Evolutionary conservation across 2,888 invertebrate species (phyloP).

Genomic region (Caenorhabditis becei): DNA sequence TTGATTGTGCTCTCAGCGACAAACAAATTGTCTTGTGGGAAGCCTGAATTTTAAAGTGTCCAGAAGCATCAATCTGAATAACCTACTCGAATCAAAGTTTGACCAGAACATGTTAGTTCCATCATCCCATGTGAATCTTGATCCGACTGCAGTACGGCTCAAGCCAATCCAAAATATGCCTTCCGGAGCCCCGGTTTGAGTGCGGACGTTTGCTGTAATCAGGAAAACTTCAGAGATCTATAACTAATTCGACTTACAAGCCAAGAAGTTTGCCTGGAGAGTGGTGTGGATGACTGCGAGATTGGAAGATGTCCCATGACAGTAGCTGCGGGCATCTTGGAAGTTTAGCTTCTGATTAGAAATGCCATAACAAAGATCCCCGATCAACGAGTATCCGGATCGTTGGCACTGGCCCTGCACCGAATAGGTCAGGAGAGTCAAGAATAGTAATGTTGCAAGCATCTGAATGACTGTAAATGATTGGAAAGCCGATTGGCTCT

Average conservation of each 20-base stretch:
- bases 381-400: slow-evolving; percentile 23
- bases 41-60: not conserved
- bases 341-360: slow-evolving; percentile 7
- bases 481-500: not conserved
- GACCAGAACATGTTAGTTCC: slow-evolving; percentile 51
- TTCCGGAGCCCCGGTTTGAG: slow-evolving; percentile 18
- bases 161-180: slow-evolving; percentile 39
- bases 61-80: not conserved
- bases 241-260: slow-evolving; percentile 28
- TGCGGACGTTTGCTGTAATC: slow-evolving; percentile 21
- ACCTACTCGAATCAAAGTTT: slow-evolving; percentile 38
- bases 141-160: slow-evolving; percentile 18
- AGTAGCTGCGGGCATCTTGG: not conserved
- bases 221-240: not conserved
- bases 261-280: slow-evolving; percentile 29
- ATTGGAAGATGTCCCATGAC: not conserved
- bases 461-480: not conserved
- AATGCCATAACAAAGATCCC: slow-evolving; percentile 33
- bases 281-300: slow-evolving; percentile 28
- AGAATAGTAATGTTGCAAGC: not conserved
- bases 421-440: not conserved
- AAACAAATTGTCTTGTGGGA: slow-evolving; percentile 21
- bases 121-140: slow-evolving; percentile 47
- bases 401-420: slow-evolving; percentile 2
- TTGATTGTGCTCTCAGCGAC: slow-evolving; percentile 31